phyloP scores from a whole-genome alignment of 2,113 vertebrate species.

The Taurulus bubalis region DNA sequence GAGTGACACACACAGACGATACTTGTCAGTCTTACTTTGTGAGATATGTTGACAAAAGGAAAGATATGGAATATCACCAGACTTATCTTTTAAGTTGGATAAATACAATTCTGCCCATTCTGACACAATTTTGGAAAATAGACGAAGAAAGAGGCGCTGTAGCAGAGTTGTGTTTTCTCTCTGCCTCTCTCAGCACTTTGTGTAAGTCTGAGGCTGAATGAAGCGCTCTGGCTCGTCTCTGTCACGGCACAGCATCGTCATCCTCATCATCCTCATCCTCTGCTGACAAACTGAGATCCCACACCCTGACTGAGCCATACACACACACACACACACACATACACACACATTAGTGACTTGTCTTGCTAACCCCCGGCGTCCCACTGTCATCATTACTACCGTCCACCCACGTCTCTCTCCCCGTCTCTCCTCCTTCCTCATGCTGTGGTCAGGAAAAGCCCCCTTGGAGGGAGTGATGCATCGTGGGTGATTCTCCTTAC shows the following conservation, averaged over 20 bases:
- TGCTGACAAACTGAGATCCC: conserved; percentile 53
- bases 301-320: conserved; percentile 20
- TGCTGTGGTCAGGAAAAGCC: conserved; percentile 57
- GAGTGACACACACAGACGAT: background rate
- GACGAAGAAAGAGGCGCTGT: background rate
- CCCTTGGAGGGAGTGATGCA: conserved; percentile 56
- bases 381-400: conserved; percentile 57
- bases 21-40: background rate
- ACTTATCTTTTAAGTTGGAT: background rate
- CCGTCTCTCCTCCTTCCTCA: conserved; percentile 12
- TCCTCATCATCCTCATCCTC: conserved; percentile 17
- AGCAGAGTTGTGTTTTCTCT: background rate
- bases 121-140: background rate
- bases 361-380: conserved; percentile 52
- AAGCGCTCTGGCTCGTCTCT: conserved; percentile 30
- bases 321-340: conserved; percentile 19
- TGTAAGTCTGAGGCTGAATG: conserved; percentile 53
- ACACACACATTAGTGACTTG: conserved; percentile 33
- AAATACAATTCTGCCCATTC: background rate
- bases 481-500: conserved; percentile 39
- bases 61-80: background rate
- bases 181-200: background rate
- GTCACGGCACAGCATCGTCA: conserved; percentile 59
- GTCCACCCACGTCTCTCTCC: conserved; percentile 45
- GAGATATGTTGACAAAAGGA: background rate